Evolutionary conservation across 1,140 invertebrate species (phyloP).

Genomic region (Lamellibrachia luymesi): DNA sequence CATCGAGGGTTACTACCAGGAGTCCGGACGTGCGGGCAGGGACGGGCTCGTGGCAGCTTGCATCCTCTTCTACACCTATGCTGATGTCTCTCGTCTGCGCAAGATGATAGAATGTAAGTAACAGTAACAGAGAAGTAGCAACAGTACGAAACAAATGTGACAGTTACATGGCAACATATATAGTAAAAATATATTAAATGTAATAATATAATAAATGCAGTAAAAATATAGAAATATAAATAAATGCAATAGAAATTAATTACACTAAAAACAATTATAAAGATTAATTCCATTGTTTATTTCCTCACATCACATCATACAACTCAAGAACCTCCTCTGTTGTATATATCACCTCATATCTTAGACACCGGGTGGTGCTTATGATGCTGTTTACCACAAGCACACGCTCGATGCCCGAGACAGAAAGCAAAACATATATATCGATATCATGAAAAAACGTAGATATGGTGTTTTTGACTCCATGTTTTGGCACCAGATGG

Average conservation of each 20-base stretch:
- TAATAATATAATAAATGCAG: no score
- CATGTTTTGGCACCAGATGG: conserved; percentile 4
- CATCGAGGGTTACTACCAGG: conserved; percentile 97
- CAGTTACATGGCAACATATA: no score
- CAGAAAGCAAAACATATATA: neutral
- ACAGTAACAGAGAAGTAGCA: neutral
- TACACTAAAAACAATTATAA: no score
- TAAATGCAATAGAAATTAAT: no score
- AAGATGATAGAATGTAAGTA: conserved; percentile 73
- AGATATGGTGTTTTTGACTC: neutral
- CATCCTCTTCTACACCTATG: conserved; percentile 83
- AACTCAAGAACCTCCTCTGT: no score
- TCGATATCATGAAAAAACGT: neutral
- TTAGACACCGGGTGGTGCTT: conserved; percentile 10
- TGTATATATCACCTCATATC: neutral
- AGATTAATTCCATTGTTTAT: no score
- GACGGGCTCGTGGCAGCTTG: conserved; percentile 71
- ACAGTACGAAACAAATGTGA: no score
- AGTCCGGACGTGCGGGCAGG: conserved; percentile 91
- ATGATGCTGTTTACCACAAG: neutral
- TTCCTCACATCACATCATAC: no score
- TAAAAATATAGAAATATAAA: no score
- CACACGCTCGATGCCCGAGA: neutral
- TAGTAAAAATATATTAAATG: no score
- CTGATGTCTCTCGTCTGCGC: conserved; percentile 74